Conservation (phyloP, 2,113 vertebrate species). For the Zosterops lateralis region DNA sequence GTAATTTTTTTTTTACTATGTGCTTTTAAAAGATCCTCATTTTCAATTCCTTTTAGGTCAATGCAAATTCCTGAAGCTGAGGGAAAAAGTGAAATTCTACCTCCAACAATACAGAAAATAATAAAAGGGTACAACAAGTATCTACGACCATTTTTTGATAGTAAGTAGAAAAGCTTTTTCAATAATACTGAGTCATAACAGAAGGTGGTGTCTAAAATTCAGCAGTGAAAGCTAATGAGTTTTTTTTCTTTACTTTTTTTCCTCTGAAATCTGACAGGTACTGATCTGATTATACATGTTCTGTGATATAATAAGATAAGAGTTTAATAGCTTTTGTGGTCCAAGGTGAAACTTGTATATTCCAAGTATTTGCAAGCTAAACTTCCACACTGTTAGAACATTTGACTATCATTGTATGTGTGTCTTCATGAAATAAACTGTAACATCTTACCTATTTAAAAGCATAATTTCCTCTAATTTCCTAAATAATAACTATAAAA, state of each 20-base stretch:
- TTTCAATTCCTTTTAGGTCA: constrained; percentile 13
- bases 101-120: constrained; percentile 88
- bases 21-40: not conserved
- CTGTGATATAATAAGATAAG: not conserved
- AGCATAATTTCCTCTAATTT: not conserved
- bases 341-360: not conserved
- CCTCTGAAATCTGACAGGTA: not conserved
- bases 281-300: not conserved
- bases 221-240: not conserved
- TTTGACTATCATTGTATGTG: not conserved
- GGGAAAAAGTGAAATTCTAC: constrained; percentile 83
- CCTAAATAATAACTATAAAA: not conserved
- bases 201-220: not conserved
- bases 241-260: not conserved
- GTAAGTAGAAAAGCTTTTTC: constrained; percentile 72
- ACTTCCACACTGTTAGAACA: not conserved
- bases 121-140: constrained; percentile 95
- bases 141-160: constrained; percentile 88
- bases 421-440: not conserved
- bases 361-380: not conserved
- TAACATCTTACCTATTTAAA: not conserved
- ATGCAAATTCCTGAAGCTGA: constrained; percentile 62
- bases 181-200: not conserved
- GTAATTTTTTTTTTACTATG: not conserved
- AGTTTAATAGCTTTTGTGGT: not conserved